Percentiles rank a stretch among this genome's conserved stretches.
Evolutionary conservation across 2,113 vertebrate genomes (phyloP).

Genomic region (Chaenocephalus aceratus): DNA sequence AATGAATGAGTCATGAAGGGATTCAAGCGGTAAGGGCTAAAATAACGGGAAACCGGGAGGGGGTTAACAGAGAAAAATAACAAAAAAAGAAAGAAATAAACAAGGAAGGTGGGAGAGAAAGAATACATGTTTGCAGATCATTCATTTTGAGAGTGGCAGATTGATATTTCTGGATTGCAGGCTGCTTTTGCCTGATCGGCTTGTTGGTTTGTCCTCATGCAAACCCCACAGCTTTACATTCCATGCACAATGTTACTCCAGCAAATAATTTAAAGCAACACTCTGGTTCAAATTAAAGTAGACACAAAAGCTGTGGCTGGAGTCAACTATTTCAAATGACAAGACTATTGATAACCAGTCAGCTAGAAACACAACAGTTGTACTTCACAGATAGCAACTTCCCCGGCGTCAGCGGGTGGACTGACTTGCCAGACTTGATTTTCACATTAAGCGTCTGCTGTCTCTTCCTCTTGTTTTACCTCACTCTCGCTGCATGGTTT

Average conservation of each 20-base stretch:
- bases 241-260: background rate
- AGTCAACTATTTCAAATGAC: background rate
- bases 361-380: slow-evolving; percentile 5
- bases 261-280: background rate
- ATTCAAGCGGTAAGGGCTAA: no score
- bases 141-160: background rate
- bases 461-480: background rate
- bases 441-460: slow-evolving; percentile 17
- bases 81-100: background rate
- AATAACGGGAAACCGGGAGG: no score
- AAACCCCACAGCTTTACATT: background rate
- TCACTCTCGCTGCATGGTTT: background rate
- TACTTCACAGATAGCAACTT: background rate
- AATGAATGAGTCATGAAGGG: no score
- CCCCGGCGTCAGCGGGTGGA: background rate
- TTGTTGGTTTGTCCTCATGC: background rate
- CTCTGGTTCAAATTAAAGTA: background rate
- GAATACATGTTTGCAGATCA: background rate
- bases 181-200: background rate
- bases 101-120: background rate
- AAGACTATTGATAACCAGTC: background rate
- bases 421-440: slow-evolving; percentile 28
- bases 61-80: background rate
- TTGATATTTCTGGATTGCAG: slow-evolving; percentile 1
- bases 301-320: background rate